Evolutionary conservation across 2,113 vertebrate genomes (phyloP), one percentile per base, ranked within the genome.

Genomic region (Ahaetulla prasina): DNA sequence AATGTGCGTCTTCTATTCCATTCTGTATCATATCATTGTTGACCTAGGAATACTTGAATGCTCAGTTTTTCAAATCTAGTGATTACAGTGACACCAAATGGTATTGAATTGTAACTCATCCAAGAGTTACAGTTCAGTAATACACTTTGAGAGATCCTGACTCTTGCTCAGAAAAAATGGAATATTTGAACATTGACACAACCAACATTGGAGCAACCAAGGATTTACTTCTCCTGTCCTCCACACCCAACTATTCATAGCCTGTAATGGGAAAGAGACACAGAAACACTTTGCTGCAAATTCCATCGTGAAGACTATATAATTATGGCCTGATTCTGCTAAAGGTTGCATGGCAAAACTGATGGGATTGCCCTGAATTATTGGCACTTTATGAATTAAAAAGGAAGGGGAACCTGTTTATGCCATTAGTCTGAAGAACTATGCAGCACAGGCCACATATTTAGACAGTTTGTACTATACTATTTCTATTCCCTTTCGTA

Each of bases 61-160:
- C 85, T 85, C 23, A 0, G 47, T 89, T 74, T 90, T 57, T 53
- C 55, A 92, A 86, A 93, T 49, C 10, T 53, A 93, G 84, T 88
- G 92, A 43, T 55, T 92, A 94, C 94, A 94, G 95, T 47, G 92
- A 94, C 95, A 95, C 95, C 95, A 53, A 22, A 92, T 96, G 97
- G 95, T 54, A 57, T 22, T 1, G 9, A 50, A 49, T 49, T 50
- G 91, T 4, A 0, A 39, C 89, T 3, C 9, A 74, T 39, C 50
- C 54, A 63, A 93, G 8, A 43, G 92, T 0, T 89, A 80, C 18
- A 25, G 49, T 89, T 68, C 30, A 30, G 35, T 53, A 53, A 43
- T 11, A 43, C 9, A 88, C 12, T 55, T 35, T n/a, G 39, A 86
- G 4, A 16, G 20, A 74, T 47, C 49, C 90, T 27, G 47, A 18